Evolutionary conservation across 2,113 vertebrate genomes (phyloP).

Genomic region (Pseudorectes ferrugineus): DNA sequence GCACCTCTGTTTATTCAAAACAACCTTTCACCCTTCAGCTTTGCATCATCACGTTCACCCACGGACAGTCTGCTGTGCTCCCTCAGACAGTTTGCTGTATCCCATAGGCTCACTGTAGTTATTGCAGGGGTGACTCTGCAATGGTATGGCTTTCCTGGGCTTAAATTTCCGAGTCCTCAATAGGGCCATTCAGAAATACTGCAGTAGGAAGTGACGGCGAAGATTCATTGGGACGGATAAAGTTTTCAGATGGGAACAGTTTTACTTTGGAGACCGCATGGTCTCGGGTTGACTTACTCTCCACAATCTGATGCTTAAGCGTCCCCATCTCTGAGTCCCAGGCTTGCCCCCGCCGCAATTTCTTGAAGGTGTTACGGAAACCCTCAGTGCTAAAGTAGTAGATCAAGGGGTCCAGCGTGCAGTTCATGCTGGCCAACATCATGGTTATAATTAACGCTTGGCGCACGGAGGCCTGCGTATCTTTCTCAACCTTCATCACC

Average conservation of each 20-base stretch:
- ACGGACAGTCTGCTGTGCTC: neutral
- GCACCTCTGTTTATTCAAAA: slow-evolving; percentile 27
- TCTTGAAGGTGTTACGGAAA: slow-evolving; percentile 74
- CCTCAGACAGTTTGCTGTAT: neutral
- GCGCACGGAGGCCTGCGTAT: slow-evolving; percentile 27
- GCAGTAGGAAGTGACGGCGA: neutral
- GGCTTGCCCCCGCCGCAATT: slow-evolving; percentile 24
- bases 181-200: slow-evolving; percentile 13
- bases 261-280: neutral
- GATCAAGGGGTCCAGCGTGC: slow-evolving; percentile 75
- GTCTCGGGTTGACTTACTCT: neutral
- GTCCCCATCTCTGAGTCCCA: slow-evolving; percentile 16
- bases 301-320: neutral
- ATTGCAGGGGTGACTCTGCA: neutral
- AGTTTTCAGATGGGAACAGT: neutral
- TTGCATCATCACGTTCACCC: neutral
- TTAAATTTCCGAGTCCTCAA: slow-evolving; percentile 68
- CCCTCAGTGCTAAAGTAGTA: slow-evolving; percentile 82
- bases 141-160: neutral
- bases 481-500: slow-evolving; percentile 10
- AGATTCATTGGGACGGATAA: neutral
- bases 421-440: slow-evolving; percentile 76
- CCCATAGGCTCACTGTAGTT: neutral
- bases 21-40: neutral
- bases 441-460: slow-evolving; percentile 61